Conservation (phyloP, 2,113 vertebrate genomes). For the Burhinus bistriatus region DNA sequence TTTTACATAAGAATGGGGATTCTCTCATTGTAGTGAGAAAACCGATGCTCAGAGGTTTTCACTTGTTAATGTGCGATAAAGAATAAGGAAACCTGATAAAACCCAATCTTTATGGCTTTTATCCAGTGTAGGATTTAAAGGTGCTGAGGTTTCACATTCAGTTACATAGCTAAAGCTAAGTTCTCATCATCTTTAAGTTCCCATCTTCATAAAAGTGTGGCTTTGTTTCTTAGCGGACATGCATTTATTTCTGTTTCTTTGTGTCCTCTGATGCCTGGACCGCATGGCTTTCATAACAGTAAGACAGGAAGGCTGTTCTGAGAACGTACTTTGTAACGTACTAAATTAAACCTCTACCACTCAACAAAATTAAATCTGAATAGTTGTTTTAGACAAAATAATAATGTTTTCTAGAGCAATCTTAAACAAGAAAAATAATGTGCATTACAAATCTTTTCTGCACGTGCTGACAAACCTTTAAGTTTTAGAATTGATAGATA, state of each 20-base stretch:
- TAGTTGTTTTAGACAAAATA: background rate
- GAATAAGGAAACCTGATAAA: background rate
- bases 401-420: background rate
- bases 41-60: background rate
- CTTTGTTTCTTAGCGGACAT: background rate
- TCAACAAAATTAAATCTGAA: background rate
- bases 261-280: background rate
- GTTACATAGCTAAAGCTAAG: background rate
- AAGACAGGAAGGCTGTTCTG: background rate
- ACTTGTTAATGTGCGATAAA: background rate
- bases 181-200: background rate
- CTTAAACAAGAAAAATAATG: background rate
- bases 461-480: background rate
- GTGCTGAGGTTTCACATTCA: background rate
- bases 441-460: background rate
- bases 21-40: background rate
- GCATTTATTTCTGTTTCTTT: background rate
- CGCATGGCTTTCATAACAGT: rapidly evolving
- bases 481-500: background rate
- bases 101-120: background rate
- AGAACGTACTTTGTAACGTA: background rate
- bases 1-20: background rate
- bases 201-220: background rate
- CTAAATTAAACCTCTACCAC: background rate
- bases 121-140: background rate